Evolutionary conservation across 2,113 vertebrate genomes (phyloP), one percentile per base, ranked within the genome.

Genomic region (Carassius carassius): DNA sequence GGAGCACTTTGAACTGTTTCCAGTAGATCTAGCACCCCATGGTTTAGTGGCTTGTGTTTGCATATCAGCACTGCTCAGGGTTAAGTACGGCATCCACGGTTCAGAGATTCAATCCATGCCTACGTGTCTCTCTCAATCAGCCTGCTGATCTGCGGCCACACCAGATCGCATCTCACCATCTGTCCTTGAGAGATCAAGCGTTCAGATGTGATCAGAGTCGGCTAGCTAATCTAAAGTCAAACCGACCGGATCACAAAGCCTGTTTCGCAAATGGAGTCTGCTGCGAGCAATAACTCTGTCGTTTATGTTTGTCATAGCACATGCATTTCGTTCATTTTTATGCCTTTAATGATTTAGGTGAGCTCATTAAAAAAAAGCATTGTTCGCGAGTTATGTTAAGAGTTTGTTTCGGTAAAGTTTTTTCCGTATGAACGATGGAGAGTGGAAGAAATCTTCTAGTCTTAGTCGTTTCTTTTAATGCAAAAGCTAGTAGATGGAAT

Each of bases 61-160:
- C 60, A 62, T 84, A 81, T 70, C 81, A 65, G 19, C 54, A 5
- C 58, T 29, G 77, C 82, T 73, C 6, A 19, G 69, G 88, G 86
- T 89, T 87, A 86, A 86, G 84, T 86, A 74, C n/a, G 44, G 78
- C 47, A 54, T 84, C 78, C 79, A 62, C 54, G 78, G 84, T 78
- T 69, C 81, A 73, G 84, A 84, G 82, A 84, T 84, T 82, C 82
- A 82, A 82, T 70, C 86, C 86, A 80, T 87, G 56, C 85, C 84
- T 86, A 25, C 29, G 74, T 74, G 88, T 89, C 88, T 75, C 67
- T 82, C 78, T 88, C 86, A 89, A 86, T 89, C 75, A 89, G 78
- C 17, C 25, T 35, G 78, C 19, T 32, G 84, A 21, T 56, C 63
- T 6, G 49, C 7, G 62, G 63, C 79, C 37, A 11, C 47, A 65